Conservation (phyloP, 1,140 invertebrate genomes). For the Cotesia typhae region DNA sequence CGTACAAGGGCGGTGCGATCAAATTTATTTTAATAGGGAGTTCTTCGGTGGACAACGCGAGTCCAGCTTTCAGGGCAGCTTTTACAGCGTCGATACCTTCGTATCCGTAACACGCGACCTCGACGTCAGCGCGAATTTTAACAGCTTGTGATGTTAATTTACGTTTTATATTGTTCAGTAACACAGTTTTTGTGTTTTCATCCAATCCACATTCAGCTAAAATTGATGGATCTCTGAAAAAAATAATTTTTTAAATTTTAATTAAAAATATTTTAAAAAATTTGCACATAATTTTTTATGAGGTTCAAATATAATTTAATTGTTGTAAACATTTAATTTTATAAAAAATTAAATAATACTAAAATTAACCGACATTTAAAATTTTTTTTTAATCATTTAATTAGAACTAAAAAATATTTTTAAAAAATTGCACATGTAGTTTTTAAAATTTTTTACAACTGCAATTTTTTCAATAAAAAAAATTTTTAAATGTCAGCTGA, state of each 20-base stretch:
- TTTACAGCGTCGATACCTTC: slow-evolving; percentile 99
- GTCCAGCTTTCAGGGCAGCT: slow-evolving; percentile 87
- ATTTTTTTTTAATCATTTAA: too few species aligned
- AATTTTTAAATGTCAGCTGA: neutral
- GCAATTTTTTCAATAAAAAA: neutral
- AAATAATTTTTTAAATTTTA: neutral
- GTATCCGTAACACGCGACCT: slow-evolving; percentile 98
- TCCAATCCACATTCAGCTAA: slow-evolving; percentile 97
- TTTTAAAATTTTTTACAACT: too few species aligned
- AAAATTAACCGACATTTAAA: too few species aligned
- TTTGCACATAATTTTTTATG: too few species aligned
- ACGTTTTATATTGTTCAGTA: slow-evolving; percentile 94
- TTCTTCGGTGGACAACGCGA: slow-evolving; percentile 91
- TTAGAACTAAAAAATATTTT: too few species aligned
- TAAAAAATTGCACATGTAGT: too few species aligned
- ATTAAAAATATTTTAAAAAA: too few species aligned
- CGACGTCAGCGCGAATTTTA: slow-evolving; percentile 97
- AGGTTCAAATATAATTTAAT: neutral
- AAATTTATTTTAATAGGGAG: slow-evolving; percentile 98
- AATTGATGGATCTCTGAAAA: slow-evolving; percentile 85
- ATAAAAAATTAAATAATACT: too few species aligned
- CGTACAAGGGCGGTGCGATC: slow-evolving; percentile 97
- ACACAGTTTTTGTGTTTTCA: slow-evolving; percentile 89
- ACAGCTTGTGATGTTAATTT: slow-evolving; percentile 98
- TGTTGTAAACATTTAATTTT: too few species aligned